Evolutionary conservation across 2,888 invertebrate genomes (phyloP).

Genomic region (Polylopha cassiicola): DNA sequence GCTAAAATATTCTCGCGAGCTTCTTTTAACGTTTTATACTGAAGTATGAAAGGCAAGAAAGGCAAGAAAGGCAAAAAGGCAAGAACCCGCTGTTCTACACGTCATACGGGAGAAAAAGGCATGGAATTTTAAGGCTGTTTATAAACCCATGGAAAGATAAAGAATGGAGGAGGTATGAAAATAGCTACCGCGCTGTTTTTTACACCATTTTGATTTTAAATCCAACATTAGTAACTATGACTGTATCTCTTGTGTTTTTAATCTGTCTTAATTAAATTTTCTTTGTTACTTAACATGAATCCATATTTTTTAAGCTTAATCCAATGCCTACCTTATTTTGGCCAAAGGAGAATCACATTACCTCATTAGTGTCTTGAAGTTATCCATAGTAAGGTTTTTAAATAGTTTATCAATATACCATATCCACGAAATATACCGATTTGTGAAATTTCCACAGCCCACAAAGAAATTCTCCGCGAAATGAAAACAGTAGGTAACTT

Average conservation of each 20-base stretch:
- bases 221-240: no score
- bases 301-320: no score
- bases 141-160: slow-evolving; percentile 1
- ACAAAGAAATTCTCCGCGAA: slow-evolving; percentile 32
- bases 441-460: slow-evolving; percentile 5
- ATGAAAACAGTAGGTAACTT: slow-evolving; percentile 29
- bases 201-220: no score
- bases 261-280: no score
- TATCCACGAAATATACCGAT: slow-evolving; percentile 2
- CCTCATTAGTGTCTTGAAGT: no score
- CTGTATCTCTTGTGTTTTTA: no score
- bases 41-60: slow-evolving; percentile 4
- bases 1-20: slow-evolving; percentile 14
- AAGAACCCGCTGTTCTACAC: slow-evolving; percentile 17
- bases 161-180: slow-evolving; percentile 6
- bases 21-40: slow-evolving; percentile 10
- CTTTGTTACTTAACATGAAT: no score
- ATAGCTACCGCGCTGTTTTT: no score
- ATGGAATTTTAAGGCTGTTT: slow-evolving; percentile 27
- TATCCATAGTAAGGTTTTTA: no score
- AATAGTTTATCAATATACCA: slow-evolving; percentile 3
- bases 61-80: slow-evolving; percentile 15
- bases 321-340: no score
- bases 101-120: slow-evolving; percentile 24
- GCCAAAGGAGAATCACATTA: no score